Evolutionary conservation across 2,113 vertebrate genomes (phyloP), one percentile per base, ranked within the genome.

Genomic region (Corynorhinus townsendii): DNA sequence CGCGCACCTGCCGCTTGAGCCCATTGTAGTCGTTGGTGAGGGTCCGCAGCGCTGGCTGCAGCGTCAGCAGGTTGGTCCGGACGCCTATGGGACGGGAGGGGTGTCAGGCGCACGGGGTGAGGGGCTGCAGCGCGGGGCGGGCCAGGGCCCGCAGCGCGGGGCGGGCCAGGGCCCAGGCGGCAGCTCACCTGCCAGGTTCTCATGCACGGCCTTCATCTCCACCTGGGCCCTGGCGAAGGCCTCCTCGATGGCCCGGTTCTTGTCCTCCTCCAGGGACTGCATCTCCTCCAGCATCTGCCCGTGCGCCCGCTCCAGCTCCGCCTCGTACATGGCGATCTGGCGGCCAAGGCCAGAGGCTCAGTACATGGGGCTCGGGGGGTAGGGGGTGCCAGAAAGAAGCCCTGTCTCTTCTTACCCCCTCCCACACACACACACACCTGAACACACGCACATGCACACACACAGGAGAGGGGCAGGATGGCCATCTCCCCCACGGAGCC

Each of bases 201-300:
- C 99, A 0, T 99, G 99, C 40, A 99, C 99, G 0, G 99, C 99
- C 95, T 99, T 99, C 99, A 99, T 99, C 97, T 99, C 99, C 87
- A 98, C 99, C 97, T 99, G 99, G 0, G 99, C 99, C 0, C 99
- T 96, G 94, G 99, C 98, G 71, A 99, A 99, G 0, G 99, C 99
- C 96, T 99, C 99, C 94, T 99, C 99, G 0, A 99, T 99, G 90
- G 99, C 99, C 0, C 93, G 98, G 98, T 99, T 99, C 98, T 99
- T 99, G 98, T 99, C 99, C 92, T 99, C 99, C 97, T 99, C 99
- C 98, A 99, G 98, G 16, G 97, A 98, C 98, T 99, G 99, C 98
- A 99, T 98, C 98, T 99, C 99, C 15, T 98, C 99, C 97, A 99
- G 98, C 98, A 99, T 99, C 98, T 99, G 99, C 62, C 98, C 98